These are phyloP conservation scores for Caenorhabditis doughertyi DNA, from an alignment of 2,888 invertebrate species.

Conservation along the genomic window DNA sequence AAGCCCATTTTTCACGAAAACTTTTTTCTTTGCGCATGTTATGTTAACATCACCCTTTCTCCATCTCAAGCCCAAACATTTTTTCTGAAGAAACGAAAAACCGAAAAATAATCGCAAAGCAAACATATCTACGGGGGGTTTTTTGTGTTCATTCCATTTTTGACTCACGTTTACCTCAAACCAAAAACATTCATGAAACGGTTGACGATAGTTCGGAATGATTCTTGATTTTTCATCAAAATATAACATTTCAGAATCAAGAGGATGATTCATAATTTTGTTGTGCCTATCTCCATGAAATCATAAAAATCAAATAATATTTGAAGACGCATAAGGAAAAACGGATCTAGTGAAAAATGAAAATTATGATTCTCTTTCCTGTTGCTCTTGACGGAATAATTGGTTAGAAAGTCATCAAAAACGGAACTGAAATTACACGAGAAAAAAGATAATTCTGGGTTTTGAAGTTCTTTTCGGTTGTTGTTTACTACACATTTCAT, in stretches of 20 bases:
- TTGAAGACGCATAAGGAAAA: neutral
- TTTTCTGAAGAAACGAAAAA: constrained; percentile 25
- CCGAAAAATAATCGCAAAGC: constrained; percentile 49
- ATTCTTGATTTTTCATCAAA: constrained; percentile 13
- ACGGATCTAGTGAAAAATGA: constrained; percentile 13
- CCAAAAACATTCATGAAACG: constrained; percentile 16
- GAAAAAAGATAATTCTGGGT: constrained; percentile 21
- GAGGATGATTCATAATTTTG: constrained; percentile 49
- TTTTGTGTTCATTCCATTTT: constrained; percentile 28
- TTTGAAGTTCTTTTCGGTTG: constrained; percentile 19
- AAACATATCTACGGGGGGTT: constrained; percentile 39
- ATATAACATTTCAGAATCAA: constrained; percentile 26
- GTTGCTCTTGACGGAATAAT: constrained; percentile 43
- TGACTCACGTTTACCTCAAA: constrained; percentile 39
- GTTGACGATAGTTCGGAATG: neutral
- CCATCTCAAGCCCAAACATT: constrained; percentile 9
- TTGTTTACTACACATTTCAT: constrained; percentile 21
- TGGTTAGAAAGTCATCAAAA: constrained; percentile 3
- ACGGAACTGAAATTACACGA: constrained; percentile 16
- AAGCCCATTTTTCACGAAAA: constrained; percentile 22
- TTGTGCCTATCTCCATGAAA: constrained; percentile 41
- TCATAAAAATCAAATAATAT: constrained; percentile 22
- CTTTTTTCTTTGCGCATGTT: constrained; percentile 5
- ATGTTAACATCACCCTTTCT: constrained; percentile 29
- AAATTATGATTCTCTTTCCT: neutral